Evolutionary conservation across 2,888 invertebrate species (phyloP), one percentile per base, ranked within the genome.

Genomic region (Stratiomys singularior): DNA sequence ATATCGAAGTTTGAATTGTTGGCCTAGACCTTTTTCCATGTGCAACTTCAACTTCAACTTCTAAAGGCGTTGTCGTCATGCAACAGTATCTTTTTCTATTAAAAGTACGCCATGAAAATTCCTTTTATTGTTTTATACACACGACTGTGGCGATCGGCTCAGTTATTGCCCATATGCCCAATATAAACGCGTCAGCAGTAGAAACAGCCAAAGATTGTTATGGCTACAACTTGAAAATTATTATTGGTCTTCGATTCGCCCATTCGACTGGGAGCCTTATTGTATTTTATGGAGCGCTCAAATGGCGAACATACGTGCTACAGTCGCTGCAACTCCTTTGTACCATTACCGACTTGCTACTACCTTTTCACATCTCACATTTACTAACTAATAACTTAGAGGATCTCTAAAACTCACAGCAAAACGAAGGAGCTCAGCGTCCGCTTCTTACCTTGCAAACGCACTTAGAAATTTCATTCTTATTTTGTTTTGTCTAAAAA

Each of bases 241-340:
- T 64, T 60, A 60, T 9, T 47, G 71, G 52, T 52, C 71, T 71
- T 71, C 71, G 47, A 71, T 71, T 71, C 71, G 64, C 23, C 52
- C 58, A 30, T 64, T 30, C 64, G 64, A 71, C 47, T 71, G 25
- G 25, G 21, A 37, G 27, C 46, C 71, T 71, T 52, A 47, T 67
- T 67, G 67, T 67, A 71, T 13, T 23, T 47, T 47, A 28, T 47
- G 4, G 21, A 25, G 60, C 60, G 18, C 5, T 37, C 3, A 37
- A 37, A 9, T 37, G 5, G 23, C 60, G 9, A 60, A 60, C 0
- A 60, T 60, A 18, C 60, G 21, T 25, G 60, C 13, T 21, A 21
- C 23, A 25, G 60, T 25, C 18, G 15, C 7, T 60, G 25, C 60
- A n/a, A 15, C 52, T 15, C 7, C 15, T 15, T 15, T 5, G 15